A percentile compares a stretch with the other conserved stretches of the same genome.
These are phyloP conservation scores for Melieria omissa DNA, from an alignment of 2,888 invertebrate genomes.

Conservation along the genomic window DNA sequence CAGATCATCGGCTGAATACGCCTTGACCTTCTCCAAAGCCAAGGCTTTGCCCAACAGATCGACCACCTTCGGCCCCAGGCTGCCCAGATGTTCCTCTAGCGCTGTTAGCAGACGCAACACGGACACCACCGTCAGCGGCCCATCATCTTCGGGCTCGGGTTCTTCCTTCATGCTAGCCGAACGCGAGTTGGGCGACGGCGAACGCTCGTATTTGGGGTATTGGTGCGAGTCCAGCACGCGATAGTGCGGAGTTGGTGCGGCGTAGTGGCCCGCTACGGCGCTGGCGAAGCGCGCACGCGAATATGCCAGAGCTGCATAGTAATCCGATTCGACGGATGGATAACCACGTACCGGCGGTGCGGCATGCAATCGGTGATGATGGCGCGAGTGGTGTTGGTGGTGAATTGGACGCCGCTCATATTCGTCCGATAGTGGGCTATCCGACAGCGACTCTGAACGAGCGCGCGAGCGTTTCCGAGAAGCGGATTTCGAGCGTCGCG, in stretches of 20 bases:
- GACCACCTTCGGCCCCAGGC: conserved; percentile 82
- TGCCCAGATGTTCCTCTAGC: conserved; percentile 85
- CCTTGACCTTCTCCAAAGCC: conserved; percentile 78
- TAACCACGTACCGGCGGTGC: conserved; percentile 36
- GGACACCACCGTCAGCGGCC: conserved; percentile 71
- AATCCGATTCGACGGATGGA: conserved; percentile 33
- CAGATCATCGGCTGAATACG: conserved; percentile 81
- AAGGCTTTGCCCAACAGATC: conserved; percentile 81
- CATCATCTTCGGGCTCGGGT: conserved; percentile 68
- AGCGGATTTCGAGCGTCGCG: conserved; percentile 43
- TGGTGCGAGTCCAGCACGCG: conserved; percentile 60
- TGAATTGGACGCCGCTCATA: conserved; percentile 26
- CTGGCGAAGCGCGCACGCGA: not conserved
- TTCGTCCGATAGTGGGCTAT: conserved; percentile 44
- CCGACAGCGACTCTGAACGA: conserved; percentile 33
- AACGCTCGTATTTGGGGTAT: conserved; percentile 62
- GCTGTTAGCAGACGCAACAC: conserved; percentile 82
- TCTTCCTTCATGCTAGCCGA: conserved; percentile 54
- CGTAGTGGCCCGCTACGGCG: conserved; percentile 8
- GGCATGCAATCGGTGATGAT: conserved; percentile 36
- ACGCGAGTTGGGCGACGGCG: conserved; percentile 37
- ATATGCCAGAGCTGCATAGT: conserved; percentile 22
- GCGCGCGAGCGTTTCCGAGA: conserved; percentile 39
- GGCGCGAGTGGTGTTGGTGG: conserved; percentile 8
- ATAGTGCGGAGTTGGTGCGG: conserved; percentile 45